Percentiles rank a stretch among this genome's conserved stretches.
Evolutionary conservation across 2,888 invertebrate genomes (phyloP).

Genomic region (Leptura quadrifasciata): DNA sequence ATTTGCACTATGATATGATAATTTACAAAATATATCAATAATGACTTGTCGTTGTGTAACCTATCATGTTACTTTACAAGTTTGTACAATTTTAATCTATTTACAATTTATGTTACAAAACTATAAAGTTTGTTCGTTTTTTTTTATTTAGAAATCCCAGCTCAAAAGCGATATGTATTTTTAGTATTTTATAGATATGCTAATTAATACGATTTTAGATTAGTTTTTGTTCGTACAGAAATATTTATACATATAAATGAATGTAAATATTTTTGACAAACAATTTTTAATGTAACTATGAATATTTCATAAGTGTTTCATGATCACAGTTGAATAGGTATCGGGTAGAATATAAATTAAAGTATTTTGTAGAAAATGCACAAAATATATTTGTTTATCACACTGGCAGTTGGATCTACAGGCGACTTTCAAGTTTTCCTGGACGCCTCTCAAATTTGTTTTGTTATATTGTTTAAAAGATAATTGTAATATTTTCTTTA

Average conservation of each 20-base stretch:
- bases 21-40: constrained; percentile 70
- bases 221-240: constrained; percentile 13
- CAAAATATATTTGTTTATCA: constrained; percentile 9
- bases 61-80: constrained; percentile 66
- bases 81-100: constrained; percentile 66
- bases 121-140: constrained; percentile 57
- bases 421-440: too few species aligned
- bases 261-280: constrained; percentile 34
- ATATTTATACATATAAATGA: constrained; percentile 27
- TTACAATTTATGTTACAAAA: constrained; percentile 65
- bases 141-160: constrained; percentile 70
- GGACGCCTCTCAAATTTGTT: too few species aligned
- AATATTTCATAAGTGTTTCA: constrained; percentile 64
- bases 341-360: constrained; percentile 48
- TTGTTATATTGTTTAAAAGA: too few species aligned
- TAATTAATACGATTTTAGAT: constrained; percentile 31
- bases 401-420: background rate
- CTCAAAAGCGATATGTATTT: constrained; percentile 74
- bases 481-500: too few species aligned
- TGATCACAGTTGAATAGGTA: constrained; percentile 72
- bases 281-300: constrained; percentile 31
- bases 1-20: constrained; percentile 68
- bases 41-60: constrained; percentile 66
- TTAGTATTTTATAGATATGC: constrained; percentile 54
- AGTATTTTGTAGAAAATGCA: background rate